Evolutionary conservation across 2,888 invertebrate genomes (phyloP), one percentile per base, ranked within the genome.

Genomic region (Aricia artaxerxes): DNA sequence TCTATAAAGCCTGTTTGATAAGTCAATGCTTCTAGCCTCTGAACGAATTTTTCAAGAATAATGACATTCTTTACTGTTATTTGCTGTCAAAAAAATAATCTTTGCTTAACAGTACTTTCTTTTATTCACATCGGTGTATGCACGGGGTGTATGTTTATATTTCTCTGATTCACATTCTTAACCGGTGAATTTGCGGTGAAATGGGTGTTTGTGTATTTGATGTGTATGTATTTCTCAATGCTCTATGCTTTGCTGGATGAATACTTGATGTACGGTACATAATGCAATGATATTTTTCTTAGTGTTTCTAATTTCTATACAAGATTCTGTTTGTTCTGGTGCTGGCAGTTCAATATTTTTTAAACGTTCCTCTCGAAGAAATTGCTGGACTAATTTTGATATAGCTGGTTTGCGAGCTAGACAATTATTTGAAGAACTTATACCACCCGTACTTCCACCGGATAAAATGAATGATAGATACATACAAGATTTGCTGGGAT

Each of bases 331-430:
- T 78, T 85, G 84, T 80, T 83, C 83, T 81, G 89, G 88, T 85
- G 88, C 88, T 61, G 94, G 94, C 73, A 91, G 89, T 82, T 85
- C 89, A 73, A 83, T 94, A 84, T 94, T 93, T 84, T 85, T 86
- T 80, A 87, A 87, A 78, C 87, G 82, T 81, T 81, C 82, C 61
- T 61, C 82, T 35, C 83, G 81, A 80, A 78, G 81, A 16, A 86
- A 87, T 40, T 94, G 93, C 82, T 94, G 94, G 94, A 88, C 80
- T 77, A 85, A 88, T 82, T 87, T 89, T 73, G 93, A 94, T 4
- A 83, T 93, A 64, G 87, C 89, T 1, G 92, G 88, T 82, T 84
- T 94, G 78, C 87, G 86, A 44, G 91, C 92, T 77, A 88, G 94
- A 9, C 88, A 85, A 83, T 82, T 88, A 78, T 92, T 93, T 78